Evolutionary conservation across 2,888 invertebrate species (phyloP).

Genomic region (Steinernema hermaphroditum): DNA sequence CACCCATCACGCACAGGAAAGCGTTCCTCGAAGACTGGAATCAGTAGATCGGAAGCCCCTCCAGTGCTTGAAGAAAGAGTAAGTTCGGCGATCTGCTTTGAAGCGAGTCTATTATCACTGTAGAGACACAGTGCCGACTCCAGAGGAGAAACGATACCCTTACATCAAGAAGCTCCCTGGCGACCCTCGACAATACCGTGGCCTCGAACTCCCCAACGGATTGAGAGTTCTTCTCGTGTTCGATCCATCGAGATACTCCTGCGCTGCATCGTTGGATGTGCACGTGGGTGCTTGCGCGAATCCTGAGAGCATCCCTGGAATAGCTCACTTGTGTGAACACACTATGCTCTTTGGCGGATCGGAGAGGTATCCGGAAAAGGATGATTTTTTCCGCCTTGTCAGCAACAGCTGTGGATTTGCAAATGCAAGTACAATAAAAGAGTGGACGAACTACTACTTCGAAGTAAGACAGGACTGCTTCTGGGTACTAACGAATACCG

Average conservation of each 20-base stretch:
- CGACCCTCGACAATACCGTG: slow-evolving; percentile 74
- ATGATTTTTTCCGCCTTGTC: not conserved
- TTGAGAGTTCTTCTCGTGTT: slow-evolving; percentile 87
- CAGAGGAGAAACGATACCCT: not conserved
- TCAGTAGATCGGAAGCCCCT: too few species aligned
- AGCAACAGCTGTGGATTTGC: not conserved
- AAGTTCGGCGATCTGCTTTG: not conserved
- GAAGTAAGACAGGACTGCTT: too few species aligned
- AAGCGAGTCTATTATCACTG: not conserved
- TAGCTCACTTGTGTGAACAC: slow-evolving; percentile 98
- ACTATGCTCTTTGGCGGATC: slow-evolving; percentile 96
- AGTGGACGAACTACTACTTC: not conserved
- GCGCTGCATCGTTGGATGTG: slow-evolving; percentile 87
- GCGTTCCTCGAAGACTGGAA: too few species aligned
- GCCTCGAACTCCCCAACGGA: slow-evolving; percentile 80
- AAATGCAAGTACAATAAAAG: not conserved
- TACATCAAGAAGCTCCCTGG: not conserved
- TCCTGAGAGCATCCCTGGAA: slow-evolving; percentile 82
- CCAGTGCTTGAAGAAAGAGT: not conserved
- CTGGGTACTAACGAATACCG: too few species aligned
- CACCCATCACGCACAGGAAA: not conserved
- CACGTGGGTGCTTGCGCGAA: slow-evolving; percentile 83
- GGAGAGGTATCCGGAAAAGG: slow-evolving; percentile 72
- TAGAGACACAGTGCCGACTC: not conserved
- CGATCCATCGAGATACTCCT: slow-evolving; percentile 79